phyloP scores from a whole-genome alignment of 92 coral and sea anemone species.

The Epizoanthus rinbou region DNA sequence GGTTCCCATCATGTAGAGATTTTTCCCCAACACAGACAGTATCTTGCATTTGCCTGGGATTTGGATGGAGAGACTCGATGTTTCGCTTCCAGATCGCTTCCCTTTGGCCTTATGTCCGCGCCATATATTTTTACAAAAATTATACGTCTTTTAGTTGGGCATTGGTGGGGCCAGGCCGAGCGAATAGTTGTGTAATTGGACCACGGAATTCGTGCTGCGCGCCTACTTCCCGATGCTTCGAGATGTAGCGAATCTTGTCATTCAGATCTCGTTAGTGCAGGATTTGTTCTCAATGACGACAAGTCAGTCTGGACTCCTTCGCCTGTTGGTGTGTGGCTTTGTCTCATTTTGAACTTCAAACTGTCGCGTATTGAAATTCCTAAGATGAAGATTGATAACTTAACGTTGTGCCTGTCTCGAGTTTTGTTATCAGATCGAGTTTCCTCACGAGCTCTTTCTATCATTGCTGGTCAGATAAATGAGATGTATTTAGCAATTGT shows the following conservation, averaged over 20 bases:
- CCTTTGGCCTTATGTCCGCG: constrained; percentile 61
- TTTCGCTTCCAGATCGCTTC: constrained; percentile 44
- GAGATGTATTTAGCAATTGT: constrained; percentile 33
- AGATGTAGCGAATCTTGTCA: constrained; percentile 35
- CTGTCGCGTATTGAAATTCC: neutral
- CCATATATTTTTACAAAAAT: constrained; percentile 58
- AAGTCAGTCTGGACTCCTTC: constrained; percentile 48
- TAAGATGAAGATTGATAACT: constrained; percentile 4
- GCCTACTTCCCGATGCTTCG: neutral
- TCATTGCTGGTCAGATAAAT: constrained; percentile 43
- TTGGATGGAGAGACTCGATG: constrained; percentile 23
- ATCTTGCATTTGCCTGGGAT: constrained; percentile 24
- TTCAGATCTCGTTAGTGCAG: constrained; percentile 38
- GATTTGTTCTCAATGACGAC: constrained; percentile 40
- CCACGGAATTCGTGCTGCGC: constrained; percentile 42
- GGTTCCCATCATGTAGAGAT: constrained; percentile 42
- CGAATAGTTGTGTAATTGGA: constrained; percentile 49
- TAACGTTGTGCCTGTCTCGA: neutral
- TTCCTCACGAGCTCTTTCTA: constrained; percentile 25
- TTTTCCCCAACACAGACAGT: constrained; percentile 14
- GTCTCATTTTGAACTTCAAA: neutral
- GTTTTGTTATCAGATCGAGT: neutral
- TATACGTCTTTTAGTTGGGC: constrained; percentile 29
- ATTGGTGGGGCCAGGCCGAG: constrained; percentile 47
- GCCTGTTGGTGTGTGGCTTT: constrained; percentile 40